Conservation (phyloP, 1,140 invertebrate genomes). For the Cotesia typhae region DNA sequence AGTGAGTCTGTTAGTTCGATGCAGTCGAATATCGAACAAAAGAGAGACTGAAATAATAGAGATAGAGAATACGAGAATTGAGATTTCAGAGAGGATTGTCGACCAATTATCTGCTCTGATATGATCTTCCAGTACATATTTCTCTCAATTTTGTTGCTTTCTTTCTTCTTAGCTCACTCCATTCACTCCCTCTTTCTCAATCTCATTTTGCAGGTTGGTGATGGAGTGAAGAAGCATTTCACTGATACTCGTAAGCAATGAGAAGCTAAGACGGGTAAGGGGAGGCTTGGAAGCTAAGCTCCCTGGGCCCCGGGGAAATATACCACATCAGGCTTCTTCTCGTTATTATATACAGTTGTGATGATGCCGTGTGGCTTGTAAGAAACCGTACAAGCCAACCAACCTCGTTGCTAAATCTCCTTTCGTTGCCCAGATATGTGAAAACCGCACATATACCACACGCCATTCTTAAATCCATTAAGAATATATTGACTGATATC, state of each 20-base stretch:
- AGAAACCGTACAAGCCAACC: slow-evolving; percentile 9
- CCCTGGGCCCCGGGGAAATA: slow-evolving; percentile 59
- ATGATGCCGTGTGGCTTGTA: slow-evolving; percentile 20
- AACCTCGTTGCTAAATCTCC: slow-evolving; percentile 14
- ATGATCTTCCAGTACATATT: slow-evolving; percentile 59
- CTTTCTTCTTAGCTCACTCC: too few species aligned
- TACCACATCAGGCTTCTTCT: slow-evolving; percentile 59
- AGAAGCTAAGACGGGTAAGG: background rate
- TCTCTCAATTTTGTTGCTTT: slow-evolving; percentile 42
- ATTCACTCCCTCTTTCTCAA: too few species aligned
- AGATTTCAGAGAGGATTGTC: slow-evolving; percentile 58
- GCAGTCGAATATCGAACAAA: slow-evolving; percentile 33
- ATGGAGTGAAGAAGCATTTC: background rate
- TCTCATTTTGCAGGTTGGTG: slow-evolving; percentile 48
- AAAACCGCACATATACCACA: too few species aligned
- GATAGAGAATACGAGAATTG: slow-evolving; percentile 40
- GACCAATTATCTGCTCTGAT: slow-evolving; percentile 63
- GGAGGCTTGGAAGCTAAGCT: slow-evolving; percentile 49
- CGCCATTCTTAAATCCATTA: too few species aligned
- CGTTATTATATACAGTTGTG: slow-evolving; percentile 60
- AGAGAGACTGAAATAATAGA: slow-evolving; percentile 40
- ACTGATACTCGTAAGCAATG: background rate
- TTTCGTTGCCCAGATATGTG: slow-evolving; percentile 8
- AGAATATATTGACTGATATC: too few species aligned
- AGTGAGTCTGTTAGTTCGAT: slow-evolving; percentile 18